A percentile compares a stretch with the other conserved stretches of the same genome.
These are phyloP conservation scores for Chascanopsetta lugubris DNA, from an alignment of 2,113 vertebrate species.

Conservation along the genomic window DNA sequence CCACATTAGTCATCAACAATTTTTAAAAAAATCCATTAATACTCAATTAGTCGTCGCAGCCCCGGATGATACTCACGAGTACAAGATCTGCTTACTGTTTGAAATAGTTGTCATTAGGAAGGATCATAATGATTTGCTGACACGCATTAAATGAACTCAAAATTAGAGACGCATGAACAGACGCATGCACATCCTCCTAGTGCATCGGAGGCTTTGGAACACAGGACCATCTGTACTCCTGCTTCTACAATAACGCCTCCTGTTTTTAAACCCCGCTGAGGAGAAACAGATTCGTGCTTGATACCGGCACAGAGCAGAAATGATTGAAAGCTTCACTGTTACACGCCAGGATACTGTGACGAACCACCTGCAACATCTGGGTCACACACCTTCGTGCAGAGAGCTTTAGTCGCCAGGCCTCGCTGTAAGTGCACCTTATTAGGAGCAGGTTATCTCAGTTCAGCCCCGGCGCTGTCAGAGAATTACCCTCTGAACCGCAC, in stretches of 20 bases:
- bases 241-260: constrained; percentile 56
- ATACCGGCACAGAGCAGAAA: constrained; percentile 29
- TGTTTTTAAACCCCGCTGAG: constrained; percentile 55
- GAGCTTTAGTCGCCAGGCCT: neutral
- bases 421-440: constrained; percentile 1
- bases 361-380: constrained; percentile 52
- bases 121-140: constrained; percentile 24
- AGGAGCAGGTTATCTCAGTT: neutral
- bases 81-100: neutral
- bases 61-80: neutral
- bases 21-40: too few relatives aligned
- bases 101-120: neutral
- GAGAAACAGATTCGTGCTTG: constrained; percentile 48
- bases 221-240: constrained; percentile 70
- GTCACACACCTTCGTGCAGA: constrained; percentile 16
- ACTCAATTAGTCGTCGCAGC: too few relatives aligned
- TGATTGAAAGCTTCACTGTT: constrained; percentile 40
- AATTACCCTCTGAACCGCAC: neutral
- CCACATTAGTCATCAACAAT: too few relatives aligned
- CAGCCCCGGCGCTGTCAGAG: neutral
- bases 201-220: constrained; percentile 50
- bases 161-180: constrained; percentile 26
- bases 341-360: constrained; percentile 33
- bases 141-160: constrained; percentile 14
- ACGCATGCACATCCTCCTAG: constrained; percentile 38